Conservation (phyloP, 2,797 vertebrate species). For the Pangasius mekongensis region DNA sequence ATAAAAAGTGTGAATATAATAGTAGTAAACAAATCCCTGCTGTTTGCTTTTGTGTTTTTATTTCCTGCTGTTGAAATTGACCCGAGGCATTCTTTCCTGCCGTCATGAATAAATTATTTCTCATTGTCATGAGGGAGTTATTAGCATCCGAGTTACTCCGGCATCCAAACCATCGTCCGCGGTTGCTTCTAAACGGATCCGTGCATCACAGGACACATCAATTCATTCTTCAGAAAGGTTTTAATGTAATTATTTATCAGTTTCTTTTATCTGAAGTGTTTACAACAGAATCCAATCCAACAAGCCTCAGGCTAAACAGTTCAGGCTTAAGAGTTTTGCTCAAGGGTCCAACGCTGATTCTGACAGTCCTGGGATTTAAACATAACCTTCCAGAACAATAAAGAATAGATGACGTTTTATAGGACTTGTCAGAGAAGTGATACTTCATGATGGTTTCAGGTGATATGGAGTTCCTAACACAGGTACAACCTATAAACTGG, state of each 20-base stretch:
- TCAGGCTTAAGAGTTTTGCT: not conserved
- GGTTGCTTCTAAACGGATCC: not conserved
- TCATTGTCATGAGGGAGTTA: not conserved
- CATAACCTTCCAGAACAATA: not conserved
- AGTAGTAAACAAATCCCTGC: not conserved
- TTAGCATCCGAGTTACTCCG: not conserved
- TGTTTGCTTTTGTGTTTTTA: not conserved
- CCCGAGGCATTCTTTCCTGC: not conserved
- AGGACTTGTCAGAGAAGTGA: not conserved
- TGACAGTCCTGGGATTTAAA: not conserved
- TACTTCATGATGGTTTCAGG: not conserved
- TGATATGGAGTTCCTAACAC: too few species aligned
- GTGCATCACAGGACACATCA: not conserved
- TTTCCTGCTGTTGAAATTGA: not conserved
- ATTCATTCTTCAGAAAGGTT: too few species aligned
- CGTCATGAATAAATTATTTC: not conserved
- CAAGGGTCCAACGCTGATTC: not conserved
- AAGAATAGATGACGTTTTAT: not conserved
- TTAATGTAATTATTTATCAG: not conserved
- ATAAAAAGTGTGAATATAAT: not conserved
- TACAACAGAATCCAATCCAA: not conserved
- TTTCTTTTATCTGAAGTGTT: slow-evolving; percentile 1
- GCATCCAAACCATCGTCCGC: not conserved
- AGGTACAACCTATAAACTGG: not conserved
- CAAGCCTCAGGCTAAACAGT: not conserved